Evolutionary conservation across 2,797 vertebrate genomes (phyloP), one percentile per base, ranked within the genome.

Genomic region (Bucorvus abyssinicus): DNA sequence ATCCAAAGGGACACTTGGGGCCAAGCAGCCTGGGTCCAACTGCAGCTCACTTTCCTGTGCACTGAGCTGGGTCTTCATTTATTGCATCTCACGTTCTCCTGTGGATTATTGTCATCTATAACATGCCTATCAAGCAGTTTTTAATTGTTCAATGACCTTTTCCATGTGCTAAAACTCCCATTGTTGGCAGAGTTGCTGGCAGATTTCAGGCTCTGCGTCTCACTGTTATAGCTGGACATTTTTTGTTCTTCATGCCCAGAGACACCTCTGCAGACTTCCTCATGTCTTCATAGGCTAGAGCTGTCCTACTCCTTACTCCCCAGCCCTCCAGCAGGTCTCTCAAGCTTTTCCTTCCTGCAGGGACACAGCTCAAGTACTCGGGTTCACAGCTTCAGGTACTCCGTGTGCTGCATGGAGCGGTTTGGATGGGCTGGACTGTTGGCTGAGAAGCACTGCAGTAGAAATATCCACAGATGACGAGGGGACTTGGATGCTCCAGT

Each of bases 271-370:
- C 40, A 44, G 24, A 49, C 45, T 40, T 64, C 53, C 26, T 64
- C 36, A 45, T 40, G 42, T 15, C 12, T 49, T 38, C 65, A 29
- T 4, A 57, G 47, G 34, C 21, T 9, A 14, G 26, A 55, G 19
- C 16, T 59, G 64, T 22, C 24, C 26, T 11, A 2, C 21, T 45
- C 23, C 52, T 67, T 12, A 13, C 27, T 68, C 27, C 45, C 20
- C 68, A 76, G 1, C 3, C 19, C 13, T 71, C 49, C 32, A 60
- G 23, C 0, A 0, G 9, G 3, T 21, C 16, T 38, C 52, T 60
- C 59, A 75, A 55, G 18, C n/a, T 56, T 64, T 75, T 64, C 15
- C 36, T 70, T 30, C 65, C 36, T 3, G 0, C 57, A 29, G 30
- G 6, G 57, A 9, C 47, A 19, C 86, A 32, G 19, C 52, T 77